Base-by-base conservation (phyloP, 2,113 vertebrate genomes). In the Gallinago jamesoni region DNA sequence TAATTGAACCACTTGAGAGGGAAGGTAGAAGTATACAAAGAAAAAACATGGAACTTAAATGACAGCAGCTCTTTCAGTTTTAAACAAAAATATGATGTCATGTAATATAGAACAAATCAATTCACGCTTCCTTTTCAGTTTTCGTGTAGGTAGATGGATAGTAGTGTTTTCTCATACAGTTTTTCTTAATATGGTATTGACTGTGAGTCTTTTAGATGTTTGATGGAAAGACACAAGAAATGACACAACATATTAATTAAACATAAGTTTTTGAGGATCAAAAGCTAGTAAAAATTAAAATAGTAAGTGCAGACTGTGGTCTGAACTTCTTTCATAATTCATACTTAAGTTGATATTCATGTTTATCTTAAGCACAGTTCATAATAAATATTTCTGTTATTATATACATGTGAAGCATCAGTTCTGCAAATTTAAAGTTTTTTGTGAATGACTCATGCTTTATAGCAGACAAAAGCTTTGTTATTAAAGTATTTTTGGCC, bases 41-140 rank as follows among this genome's bases (percentile, higher is more conserved):
- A 96, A 86, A 45, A 89, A 94, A 92, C 52, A 53, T 50, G 28
- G 62, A 91, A 82, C n/a, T 84, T 94, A 52, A 50, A 80, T 73
- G 21, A 56, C 70, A 95, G 43, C 30, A 73, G 37, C 6, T 76
- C 19, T 60, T 76, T 19, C 31, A 14, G 3, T 70, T 94, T 87
- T 82, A 55, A 90, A 55, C 14, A 55, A 11, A 72, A 91, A 53
- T 74, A 20, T 30, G 12, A 4, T 50, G 30, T 1, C n/a, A 16
- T 85, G 1, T 47, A 21, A 52, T 43, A 50, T 18, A 47, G 68
- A 75, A 56, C 0, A 7, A 60, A 19, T 37, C 5, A 82, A 37
- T 47, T 73, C 4, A 23, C 73, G 11, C 10, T 48, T 60, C 69
- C 11, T 43, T 79, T 81, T 68, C 31, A 17, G 3, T 86, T 86